phyloP scores from a whole-genome alignment of 2,888 invertebrate genomes.

The Didymodactylos carnosus region DNA sequence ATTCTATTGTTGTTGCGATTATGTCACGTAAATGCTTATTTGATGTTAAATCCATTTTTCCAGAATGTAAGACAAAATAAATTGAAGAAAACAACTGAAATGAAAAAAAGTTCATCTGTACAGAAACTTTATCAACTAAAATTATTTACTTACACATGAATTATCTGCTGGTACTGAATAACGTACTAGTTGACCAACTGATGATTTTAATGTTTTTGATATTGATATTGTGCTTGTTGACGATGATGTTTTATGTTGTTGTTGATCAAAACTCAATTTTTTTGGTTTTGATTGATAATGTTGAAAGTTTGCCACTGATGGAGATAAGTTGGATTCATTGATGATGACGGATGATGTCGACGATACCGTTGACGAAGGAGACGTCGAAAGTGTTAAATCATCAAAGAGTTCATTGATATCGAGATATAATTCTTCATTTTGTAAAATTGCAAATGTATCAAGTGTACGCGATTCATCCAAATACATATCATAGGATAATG shows the following conservation, averaged over 20 bases:
- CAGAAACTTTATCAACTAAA: too few species aligned
- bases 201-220: background rate
- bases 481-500: background rate
- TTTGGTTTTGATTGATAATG: background rate
- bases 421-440: background rate
- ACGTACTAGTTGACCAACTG: background rate
- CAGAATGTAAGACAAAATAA: constrained; percentile 41
- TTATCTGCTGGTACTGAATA: constrained; percentile 70
- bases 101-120: too few species aligned
- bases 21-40: constrained; percentile 60
- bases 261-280: background rate
- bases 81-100: constrained; percentile 80
- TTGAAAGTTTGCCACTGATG: background rate
- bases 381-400: background rate
- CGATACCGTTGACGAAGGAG: too few species aligned
- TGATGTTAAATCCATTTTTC: constrained; percentile 49
- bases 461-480: background rate
- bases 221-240: background rate
- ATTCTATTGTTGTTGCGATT: constrained; percentile 60
- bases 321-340: background rate
- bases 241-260: background rate
- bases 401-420: background rate
- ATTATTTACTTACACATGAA: too few species aligned
- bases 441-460: background rate
- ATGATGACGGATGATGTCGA: too few species aligned